Base-by-base conservation (phyloP, 2,888 invertebrate genomes). In the Plebejus anna region DNA sequence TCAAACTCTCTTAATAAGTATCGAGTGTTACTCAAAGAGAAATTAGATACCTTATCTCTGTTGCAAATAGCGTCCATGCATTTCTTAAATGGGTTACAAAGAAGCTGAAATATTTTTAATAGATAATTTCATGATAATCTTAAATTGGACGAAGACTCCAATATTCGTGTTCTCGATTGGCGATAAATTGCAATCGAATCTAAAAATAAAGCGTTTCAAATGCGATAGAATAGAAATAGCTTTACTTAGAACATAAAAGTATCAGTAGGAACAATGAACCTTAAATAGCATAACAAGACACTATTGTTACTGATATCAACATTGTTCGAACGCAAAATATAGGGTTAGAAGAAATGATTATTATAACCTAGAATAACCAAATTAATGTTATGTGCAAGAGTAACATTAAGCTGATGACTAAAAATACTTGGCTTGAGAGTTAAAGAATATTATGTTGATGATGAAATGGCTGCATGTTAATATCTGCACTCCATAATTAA, bases 1-100 rank as follows among this genome's bases (percentile, higher is more conserved):
- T 79, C 78, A 78, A 57, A 36, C 70, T 70, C n/a, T 70, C 22
- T 76, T 70, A 51, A 36, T 32, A 75, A 16, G 57, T 59, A 59
- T 57, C 59, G 36, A 38, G 55, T 51, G 51, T 70, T 51, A 51
- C 47, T 70, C 9, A 42, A 47, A 47, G 47, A 22, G 42, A 72
- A 72, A 72, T 72, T 22, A 47, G 47, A 72, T 22, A 22, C 32
- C 66, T 32, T 66, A 66, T 36, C 32, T 32, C n/a, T 71, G 42
- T 42, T 71, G 42, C 42, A 71, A 71, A 70, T 42, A 71, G 42
- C 28, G 6, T 70, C 28, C 32, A 66, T 13, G 32, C 5, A 36
- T 66, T 61, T 66, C 66, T 32, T 66, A 32, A 66, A 32, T 66
- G 22, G 32, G 66, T 66, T 66, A 13, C 22, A 9, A 59, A 59